A percentile compares a stretch with the other conserved stretches of the same genome.
These are phyloP conservation scores for Drosophila malerkotliana DNA, from an alignment of 1,140 invertebrate genomes.

Conservation along the genomic window DNA sequence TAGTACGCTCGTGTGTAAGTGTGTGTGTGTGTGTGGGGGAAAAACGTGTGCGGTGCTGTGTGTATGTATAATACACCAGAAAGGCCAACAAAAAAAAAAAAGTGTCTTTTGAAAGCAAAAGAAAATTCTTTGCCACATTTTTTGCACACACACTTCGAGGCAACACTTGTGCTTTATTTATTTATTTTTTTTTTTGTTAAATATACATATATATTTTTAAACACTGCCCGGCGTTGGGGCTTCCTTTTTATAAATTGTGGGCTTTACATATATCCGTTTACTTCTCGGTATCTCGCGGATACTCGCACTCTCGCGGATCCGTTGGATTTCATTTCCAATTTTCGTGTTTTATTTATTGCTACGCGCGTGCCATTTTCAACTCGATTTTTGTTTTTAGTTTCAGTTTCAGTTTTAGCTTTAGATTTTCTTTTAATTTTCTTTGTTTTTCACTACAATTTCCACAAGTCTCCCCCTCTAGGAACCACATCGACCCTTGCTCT, in stretches of 20 bases:
- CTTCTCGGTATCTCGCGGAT: constrained; percentile 30
- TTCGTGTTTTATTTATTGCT: constrained; percentile 60
- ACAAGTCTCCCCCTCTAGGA: constrained; percentile 16
- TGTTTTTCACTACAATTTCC: constrained; percentile 3
- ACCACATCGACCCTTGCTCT: constrained; percentile 18
- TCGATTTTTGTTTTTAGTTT: constrained; percentile 12
- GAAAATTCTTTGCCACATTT: constrained; percentile 63
- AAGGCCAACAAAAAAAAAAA: constrained; percentile 47
- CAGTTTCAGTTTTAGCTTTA: constrained; percentile 12
- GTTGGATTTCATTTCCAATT: constrained; percentile 3
- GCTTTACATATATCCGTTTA: constrained; percentile 47
- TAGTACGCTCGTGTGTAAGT: constrained; percentile 14
- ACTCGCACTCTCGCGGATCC: constrained; percentile 8
- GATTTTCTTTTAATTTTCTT: not conserved
- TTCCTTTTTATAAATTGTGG: constrained; percentile 33
- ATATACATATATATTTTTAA: constrained; percentile 46
- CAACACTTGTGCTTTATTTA: constrained; percentile 16
- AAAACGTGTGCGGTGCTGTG: constrained; percentile 69
- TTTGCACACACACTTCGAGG: constrained; percentile 4
- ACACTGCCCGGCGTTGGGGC: constrained; percentile 40
- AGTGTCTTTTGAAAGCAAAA: constrained; percentile 52
- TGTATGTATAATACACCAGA: constrained; percentile 78
- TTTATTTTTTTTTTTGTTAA: constrained; percentile 8
- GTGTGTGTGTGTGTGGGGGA: constrained; percentile 27
- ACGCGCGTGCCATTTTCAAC: constrained; percentile 73